Evolutionary conservation across 2,888 invertebrate species (phyloP).

Genomic region (Anagyrus pseudococci): DNA sequence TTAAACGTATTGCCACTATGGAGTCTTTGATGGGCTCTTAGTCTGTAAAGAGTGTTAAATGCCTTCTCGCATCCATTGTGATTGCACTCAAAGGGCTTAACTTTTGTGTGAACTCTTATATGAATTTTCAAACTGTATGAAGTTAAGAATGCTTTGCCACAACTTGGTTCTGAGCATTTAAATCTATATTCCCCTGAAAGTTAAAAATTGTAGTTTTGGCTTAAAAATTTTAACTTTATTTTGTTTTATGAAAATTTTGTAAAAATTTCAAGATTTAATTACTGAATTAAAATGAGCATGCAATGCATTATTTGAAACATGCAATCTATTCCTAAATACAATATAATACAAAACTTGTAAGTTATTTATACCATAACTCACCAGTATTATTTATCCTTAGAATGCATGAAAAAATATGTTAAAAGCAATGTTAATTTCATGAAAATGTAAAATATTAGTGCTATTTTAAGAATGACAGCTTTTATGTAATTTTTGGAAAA

Average conservation of each 20-base stretch:
- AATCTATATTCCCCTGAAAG: constrained; percentile 91
- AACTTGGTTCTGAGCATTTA: constrained; percentile 85
- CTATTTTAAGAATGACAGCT: neutral
- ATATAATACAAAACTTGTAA: neutral
- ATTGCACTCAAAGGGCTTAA: constrained; percentile 89
- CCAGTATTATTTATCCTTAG: constrained; percentile 43
- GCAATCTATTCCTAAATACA: neutral
- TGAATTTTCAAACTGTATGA: constrained; percentile 96
- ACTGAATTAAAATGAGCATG: neutral
- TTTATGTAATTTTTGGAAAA: no score
- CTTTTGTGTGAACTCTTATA: constrained; percentile 90
- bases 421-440: constrained; percentile 11
- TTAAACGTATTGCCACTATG: constrained; percentile 96
- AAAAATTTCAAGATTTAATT: no score
- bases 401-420: constrained; percentile 43
- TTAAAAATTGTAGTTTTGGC: constrained; percentile 28
- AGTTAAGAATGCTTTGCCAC: constrained; percentile 92
- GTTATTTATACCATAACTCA: constrained; percentile 40
- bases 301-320: constrained; percentile 11
- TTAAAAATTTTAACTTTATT: neutral
- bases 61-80: constrained; percentile 86
- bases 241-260: neutral
- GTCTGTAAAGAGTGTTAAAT: constrained; percentile 91
- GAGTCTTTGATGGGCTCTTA: constrained; percentile 88
- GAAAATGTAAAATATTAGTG: constrained; percentile 5